Evolutionary conservation across 2,888 invertebrate genomes (phyloP).

Genomic region (Diaphora mendica): DNA sequence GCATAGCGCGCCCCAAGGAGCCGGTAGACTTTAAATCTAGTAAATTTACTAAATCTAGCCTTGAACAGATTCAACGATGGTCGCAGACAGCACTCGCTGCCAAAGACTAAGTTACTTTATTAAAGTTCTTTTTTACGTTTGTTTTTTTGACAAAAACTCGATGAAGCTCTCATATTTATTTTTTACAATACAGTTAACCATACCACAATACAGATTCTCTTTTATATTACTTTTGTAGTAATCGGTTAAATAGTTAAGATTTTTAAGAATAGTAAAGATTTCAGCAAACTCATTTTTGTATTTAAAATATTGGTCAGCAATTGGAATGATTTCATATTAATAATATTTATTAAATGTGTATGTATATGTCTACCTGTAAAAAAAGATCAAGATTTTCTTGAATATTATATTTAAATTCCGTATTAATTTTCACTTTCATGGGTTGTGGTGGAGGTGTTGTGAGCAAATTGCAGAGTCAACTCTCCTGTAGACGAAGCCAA

Average conservation of each 20-base stretch:
- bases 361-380: neutral
- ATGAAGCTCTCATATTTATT: neutral
- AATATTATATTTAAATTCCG: neutral
- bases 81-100: slow-evolving; percentile 64
- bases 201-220: too few species aligned
- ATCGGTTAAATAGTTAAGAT: neutral
- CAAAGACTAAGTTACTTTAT: slow-evolving; percentile 62
- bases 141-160: neutral
- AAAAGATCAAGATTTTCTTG: neutral
- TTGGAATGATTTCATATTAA: neutral
- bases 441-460: too few species aligned
- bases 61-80: slow-evolving; percentile 76
- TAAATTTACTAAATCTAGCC: slow-evolving; percentile 84
- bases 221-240: neutral
- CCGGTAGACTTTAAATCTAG: slow-evolving; percentile 81
- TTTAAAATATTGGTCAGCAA: neutral
- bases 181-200: neutral
- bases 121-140: neutral
- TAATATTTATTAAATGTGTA: neutral
- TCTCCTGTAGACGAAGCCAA: too few species aligned
- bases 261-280: neutral
- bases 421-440: neutral
- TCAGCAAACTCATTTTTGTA: neutral
- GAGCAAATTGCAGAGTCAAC: neutral
- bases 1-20: slow-evolving; percentile 79